phyloP scores from a whole-genome alignment of 2,888 invertebrate genomes.

The Syritta pipiens region DNA sequence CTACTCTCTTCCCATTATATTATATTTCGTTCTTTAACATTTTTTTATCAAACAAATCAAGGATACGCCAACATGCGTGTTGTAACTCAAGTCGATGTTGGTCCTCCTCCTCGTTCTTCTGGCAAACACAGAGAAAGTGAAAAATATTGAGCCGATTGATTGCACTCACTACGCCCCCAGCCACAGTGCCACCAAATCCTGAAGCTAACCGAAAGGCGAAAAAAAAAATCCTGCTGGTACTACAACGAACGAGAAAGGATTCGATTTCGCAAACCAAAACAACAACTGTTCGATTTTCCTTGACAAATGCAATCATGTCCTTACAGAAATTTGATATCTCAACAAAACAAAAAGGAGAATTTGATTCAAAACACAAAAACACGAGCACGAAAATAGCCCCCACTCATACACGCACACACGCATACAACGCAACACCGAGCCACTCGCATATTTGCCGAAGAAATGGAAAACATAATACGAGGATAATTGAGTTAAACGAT shows the following conservation, averaged over 20 bases:
- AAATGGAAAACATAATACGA: slow-evolving; percentile 62
- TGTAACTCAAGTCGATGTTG: slow-evolving; percentile 48
- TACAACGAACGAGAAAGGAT: slow-evolving; percentile 44
- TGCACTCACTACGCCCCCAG: slow-evolving; percentile 53
- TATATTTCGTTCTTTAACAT: background rate
- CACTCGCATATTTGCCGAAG: slow-evolving; percentile 51
- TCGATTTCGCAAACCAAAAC: slow-evolving; percentile 57
- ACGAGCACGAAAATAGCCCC: background rate
- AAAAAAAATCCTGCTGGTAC: slow-evolving; percentile 48
- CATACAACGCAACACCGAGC: background rate
- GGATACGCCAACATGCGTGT: slow-evolving; percentile 18
- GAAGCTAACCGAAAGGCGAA: background rate
- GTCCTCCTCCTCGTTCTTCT: slow-evolving; percentile 12
- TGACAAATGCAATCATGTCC: slow-evolving; percentile 59
- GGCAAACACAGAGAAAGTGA: slow-evolving; percentile 25
- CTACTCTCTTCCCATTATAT: slow-evolving; percentile 20
- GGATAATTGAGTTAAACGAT: slow-evolving; percentile 67
- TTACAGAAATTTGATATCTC: slow-evolving; percentile 56
- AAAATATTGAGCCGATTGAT: slow-evolving; percentile 52
- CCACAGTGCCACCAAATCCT: too few relatives aligned
- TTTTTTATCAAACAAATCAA: slow-evolving; percentile 40
- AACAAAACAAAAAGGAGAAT: too few relatives aligned
- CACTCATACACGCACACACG: slow-evolving; percentile 4
- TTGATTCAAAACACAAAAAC: slow-evolving; percentile 37
- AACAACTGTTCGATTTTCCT: slow-evolving; percentile 51